phyloP scores from a whole-genome alignment of 1,140 invertebrate genomes.

The Pemphigus obesinymphae region DNA sequence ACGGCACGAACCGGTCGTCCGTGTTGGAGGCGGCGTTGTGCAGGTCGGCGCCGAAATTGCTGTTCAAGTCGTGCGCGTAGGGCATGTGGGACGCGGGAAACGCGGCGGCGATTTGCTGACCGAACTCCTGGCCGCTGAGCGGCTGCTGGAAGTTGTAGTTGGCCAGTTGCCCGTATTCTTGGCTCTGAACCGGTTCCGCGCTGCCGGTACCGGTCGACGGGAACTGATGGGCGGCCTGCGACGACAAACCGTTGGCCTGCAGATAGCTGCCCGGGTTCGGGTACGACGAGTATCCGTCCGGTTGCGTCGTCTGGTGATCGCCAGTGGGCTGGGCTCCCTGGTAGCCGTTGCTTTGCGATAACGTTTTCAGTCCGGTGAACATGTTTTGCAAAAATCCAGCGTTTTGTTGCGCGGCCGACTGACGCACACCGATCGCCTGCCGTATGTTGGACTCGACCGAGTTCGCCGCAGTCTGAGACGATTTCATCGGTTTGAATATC shows the following conservation, averaged over 20 bases:
- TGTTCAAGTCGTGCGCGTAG: neutral
- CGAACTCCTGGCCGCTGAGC: neutral
- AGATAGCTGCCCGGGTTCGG: neutral
- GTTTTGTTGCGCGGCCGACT: neutral
- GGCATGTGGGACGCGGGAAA: neutral
- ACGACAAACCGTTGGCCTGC: neutral
- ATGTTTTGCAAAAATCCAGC: neutral
- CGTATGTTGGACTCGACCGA: no score
- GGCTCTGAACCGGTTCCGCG: neutral
- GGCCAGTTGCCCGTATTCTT: neutral
- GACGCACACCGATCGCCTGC: neutral
- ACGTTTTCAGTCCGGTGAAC: neutral
- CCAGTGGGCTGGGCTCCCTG: neutral
- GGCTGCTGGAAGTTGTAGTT: neutral
- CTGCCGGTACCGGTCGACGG: neutral
- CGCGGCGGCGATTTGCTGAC: neutral
- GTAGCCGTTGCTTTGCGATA: neutral
- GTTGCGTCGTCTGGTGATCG: neutral
- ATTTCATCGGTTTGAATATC: constrained; percentile 46
- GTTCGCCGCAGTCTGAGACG: neutral
- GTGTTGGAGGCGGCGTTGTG: neutral
- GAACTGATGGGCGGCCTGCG: neutral
- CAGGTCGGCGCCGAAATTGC: neutral
- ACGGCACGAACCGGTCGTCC: neutral
- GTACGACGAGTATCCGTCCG: neutral